Evolutionary conservation across 2,113 vertebrate species (phyloP), one percentile per base, ranked within the genome.

Genomic region (Ovibos moschatus): DNA sequence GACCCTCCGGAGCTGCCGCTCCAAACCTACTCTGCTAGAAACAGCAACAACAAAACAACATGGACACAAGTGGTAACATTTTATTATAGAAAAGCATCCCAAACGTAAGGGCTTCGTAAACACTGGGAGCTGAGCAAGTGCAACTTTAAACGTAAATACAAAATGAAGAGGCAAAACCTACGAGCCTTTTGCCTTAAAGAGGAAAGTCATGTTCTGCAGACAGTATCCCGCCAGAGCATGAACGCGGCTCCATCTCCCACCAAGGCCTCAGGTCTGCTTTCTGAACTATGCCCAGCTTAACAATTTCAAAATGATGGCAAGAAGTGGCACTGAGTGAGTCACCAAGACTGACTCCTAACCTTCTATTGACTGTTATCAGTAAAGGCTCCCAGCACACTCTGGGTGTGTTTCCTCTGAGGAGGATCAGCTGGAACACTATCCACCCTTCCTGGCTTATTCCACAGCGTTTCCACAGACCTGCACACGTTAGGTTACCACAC

Each of bases 11-110:
- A n/a, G 12, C 9, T 23, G 21, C 30, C 12, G 53, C 74, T 95
- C 43, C 28, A 12, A 16, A 51, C 62, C 53, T 51, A 23, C n/a
- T 88, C 27, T 53, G 78, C 53, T 76, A 86, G 91, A 85, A 33
- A 23, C n/a, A 71, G n/a, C n/a, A 71, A 40, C 17, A 30, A 79
- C 27, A 85, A 57, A 91, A 57, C 16, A 94, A 97, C 45, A 76
- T 4, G 58, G 79, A 91, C 21, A 7, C 89, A 94, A 94, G 97
- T 97, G 87, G 97, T 97, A 97, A 92, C 97, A 86, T 64, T 99
- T 99, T 99, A 98, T 98, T 96, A 93, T 98, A 97, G 96, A 97
- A 98, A 98, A 96, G 83, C 89, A 97, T 90, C 97, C 98, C 94
- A 97, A 21, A 92, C 94, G 64, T 3, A 98, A 74, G 97, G 92